phyloP scores from a whole-genome alignment of 2,113 vertebrate genomes.

The Nyctibius bracteatus region DNA sequence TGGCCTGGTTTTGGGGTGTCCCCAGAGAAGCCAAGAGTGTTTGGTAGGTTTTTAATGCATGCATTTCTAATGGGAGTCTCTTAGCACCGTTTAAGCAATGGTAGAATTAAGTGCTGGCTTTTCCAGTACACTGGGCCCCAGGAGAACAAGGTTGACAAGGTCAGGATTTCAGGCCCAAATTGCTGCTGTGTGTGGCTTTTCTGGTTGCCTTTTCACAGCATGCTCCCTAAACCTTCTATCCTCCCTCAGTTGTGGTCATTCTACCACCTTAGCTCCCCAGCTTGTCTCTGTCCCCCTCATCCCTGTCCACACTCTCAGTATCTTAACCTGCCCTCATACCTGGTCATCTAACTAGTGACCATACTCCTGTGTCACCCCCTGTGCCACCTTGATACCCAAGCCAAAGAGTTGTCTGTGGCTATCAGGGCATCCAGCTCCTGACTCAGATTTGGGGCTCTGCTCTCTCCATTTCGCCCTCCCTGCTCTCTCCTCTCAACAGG shows the following conservation, averaged over 20 bases:
- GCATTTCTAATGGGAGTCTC: slow-evolving; percentile 58
- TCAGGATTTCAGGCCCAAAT: background rate
- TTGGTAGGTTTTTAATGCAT: slow-evolving; percentile 54
- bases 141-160: background rate
- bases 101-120: slow-evolving; percentile 51
- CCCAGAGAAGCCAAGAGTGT: slow-evolving; percentile 24
- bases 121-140: background rate
- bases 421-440: background rate
- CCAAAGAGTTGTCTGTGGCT: background rate
- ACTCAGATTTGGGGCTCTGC: background rate
- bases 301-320: background rate
- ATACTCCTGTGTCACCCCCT: background rate
- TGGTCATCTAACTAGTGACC: background rate
- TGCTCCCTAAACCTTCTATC: background rate
- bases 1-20: slow-evolving; percentile 30
- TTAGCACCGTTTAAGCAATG: slow-evolving; percentile 58
- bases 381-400: background rate
- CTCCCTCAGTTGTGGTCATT: background rate
- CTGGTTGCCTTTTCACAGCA: background rate
- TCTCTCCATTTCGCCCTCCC: background rate
- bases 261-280: background rate
- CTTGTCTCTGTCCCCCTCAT: background rate
- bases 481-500: background rate
- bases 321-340: background rate
- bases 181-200: background rate